Percentiles rank a stretch among this genome's conserved stretches.
Conservation (phyloP, 1,140 invertebrate genomes). For the Drosophila bocki region DNA sequence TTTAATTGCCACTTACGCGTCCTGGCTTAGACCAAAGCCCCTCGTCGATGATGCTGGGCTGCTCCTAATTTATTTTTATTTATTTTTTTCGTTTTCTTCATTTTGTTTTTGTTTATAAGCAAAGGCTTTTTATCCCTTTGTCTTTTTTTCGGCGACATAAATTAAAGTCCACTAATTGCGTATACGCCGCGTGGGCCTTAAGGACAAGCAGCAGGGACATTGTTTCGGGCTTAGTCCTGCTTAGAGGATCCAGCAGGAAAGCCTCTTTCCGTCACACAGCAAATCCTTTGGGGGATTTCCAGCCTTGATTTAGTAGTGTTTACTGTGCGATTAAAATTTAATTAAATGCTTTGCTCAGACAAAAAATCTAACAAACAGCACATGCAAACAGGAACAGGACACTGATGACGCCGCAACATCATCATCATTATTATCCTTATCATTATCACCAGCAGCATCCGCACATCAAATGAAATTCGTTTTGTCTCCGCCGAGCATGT, state of each 20-base stretch:
- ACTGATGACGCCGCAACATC: conserved; percentile 22
- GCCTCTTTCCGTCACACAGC: background rate
- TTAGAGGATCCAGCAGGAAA: conserved; percentile 26
- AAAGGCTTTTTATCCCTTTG: conserved; percentile 77
- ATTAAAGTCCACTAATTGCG: conserved; percentile 76
- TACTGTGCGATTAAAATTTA: conserved; percentile 74
- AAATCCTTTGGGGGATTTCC: conserved; percentile 69
- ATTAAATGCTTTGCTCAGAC: conserved; percentile 59
- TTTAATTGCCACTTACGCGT: conserved; percentile 77
- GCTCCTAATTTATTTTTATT: conserved; percentile 65
- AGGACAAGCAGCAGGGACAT: conserved; percentile 28
- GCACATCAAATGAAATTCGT: conserved; percentile 57
- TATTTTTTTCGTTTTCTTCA: background rate
- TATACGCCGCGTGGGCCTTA: conserved; percentile 76
- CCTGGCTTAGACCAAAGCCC: conserved; percentile 59
- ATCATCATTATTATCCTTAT: conserved; percentile 18
- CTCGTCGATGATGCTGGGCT: conserved; percentile 30
- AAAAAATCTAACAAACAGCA: conserved; percentile 18
- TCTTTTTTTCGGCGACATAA: conserved; percentile 60
- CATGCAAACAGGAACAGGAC: conserved; percentile 24
- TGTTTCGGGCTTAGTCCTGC: conserved; percentile 26
- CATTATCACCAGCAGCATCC: conserved; percentile 17
- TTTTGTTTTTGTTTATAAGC: conserved; percentile 6
- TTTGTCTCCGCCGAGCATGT: conserved; percentile 52
- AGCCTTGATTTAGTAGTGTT: conserved; percentile 71